phyloP scores from a whole-genome alignment of 2,888 invertebrate species.

The Parapristionchus giblindavisi region DNA sequence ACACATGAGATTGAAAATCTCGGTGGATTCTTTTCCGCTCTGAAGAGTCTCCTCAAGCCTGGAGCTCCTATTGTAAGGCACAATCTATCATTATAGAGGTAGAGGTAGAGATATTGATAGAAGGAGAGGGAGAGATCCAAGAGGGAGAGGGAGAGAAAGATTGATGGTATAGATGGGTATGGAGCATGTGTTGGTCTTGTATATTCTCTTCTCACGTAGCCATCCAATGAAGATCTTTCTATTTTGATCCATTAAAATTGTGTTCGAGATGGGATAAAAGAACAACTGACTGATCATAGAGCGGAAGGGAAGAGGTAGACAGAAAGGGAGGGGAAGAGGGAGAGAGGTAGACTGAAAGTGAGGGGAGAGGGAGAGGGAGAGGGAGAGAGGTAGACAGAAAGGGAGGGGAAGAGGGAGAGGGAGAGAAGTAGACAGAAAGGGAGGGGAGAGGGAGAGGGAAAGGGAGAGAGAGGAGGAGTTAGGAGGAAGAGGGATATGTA shows the following conservation, averaged over 20 bases:
- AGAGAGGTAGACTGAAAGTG: not conserved
- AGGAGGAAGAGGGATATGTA: not conserved
- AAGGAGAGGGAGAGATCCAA: no score
- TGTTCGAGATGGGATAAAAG: no score
- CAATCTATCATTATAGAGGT: not conserved
- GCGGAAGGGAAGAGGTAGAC: not conserved
- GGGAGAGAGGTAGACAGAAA: not conserved
- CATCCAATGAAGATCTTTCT: no score
- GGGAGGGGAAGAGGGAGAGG: not conserved
- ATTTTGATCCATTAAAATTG: no score
- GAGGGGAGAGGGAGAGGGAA: not conserved
- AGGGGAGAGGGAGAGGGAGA: not conserved
- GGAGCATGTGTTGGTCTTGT: no score
- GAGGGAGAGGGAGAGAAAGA: no score
- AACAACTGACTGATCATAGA: no score
- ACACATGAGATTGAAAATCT: conserved; percentile 51
- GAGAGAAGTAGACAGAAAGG: not conserved
- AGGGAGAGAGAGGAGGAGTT: not conserved
- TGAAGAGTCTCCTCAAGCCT: conserved; percentile 45
- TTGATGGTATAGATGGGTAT: no score
- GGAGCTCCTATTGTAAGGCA: conserved; percentile 25
- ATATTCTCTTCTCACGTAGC: no score
- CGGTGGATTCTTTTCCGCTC: conserved; percentile 49
- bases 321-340: not conserved
- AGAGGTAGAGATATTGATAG: no score